These are phyloP conservation scores for Phortica variegata DNA, from an alignment of 1,140 invertebrate genomes.

Conservation along the genomic window DNA sequence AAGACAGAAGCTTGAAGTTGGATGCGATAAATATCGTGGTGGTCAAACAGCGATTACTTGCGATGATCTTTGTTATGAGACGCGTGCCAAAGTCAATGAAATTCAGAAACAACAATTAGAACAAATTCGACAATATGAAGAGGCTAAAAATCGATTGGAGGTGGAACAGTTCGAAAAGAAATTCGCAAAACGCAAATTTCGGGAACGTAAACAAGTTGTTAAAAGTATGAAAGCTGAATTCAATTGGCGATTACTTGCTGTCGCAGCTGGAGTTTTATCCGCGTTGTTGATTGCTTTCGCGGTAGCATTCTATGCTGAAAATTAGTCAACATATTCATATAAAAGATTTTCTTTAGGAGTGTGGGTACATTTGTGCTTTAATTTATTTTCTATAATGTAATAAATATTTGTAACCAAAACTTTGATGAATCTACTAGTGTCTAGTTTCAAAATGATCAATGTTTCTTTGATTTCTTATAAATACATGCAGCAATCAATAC, in stretches of 20 bases:
- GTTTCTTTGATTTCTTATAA: slow-evolving; percentile 55
- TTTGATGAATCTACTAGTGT: too few relatives aligned
- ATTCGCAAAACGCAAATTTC: slow-evolving; percentile 64
- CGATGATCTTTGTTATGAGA: slow-evolving; percentile 65
- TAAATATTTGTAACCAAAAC: too few relatives aligned
- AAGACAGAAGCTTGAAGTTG: slow-evolving; percentile 69
- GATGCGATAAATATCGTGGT: slow-evolving; percentile 66
- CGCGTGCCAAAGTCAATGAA: slow-evolving; percentile 59
- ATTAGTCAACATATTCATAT: too few relatives aligned
- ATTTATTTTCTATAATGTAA: too few relatives aligned
- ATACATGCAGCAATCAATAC: slow-evolving; percentile 62
- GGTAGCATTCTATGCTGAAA: slow-evolving; percentile 43
- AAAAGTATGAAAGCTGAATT: slow-evolving; percentile 23
- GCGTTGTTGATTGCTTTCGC: slow-evolving; percentile 30
- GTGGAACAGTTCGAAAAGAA: slow-evolving; percentile 73
- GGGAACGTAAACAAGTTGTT: slow-evolving; percentile 51
- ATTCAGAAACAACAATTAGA: slow-evolving; percentile 60
- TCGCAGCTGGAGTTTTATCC: slow-evolving; percentile 23
- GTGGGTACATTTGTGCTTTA: too few relatives aligned
- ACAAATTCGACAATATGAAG: slow-evolving; percentile 63
- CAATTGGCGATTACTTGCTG: slow-evolving; percentile 31
- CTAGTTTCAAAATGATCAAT: slow-evolving; percentile 12
- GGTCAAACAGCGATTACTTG: slow-evolving; percentile 62
- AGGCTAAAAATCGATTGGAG: slow-evolving; percentile 67
- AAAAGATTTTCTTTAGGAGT: too few relatives aligned